Base-by-base conservation (phyloP, 1,140 invertebrate species). In the Tetramorium simillimum region DNA sequence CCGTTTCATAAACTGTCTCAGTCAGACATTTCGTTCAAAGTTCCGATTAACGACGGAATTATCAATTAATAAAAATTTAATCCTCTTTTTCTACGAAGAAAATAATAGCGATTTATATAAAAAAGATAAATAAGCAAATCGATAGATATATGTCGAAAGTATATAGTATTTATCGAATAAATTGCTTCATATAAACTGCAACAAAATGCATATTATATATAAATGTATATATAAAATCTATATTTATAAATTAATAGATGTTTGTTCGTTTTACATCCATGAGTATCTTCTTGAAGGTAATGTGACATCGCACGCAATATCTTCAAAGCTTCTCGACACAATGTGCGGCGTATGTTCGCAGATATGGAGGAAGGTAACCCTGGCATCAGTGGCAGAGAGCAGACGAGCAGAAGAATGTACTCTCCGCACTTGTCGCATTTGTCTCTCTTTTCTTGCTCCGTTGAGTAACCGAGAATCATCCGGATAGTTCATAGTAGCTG, bases 401-500 rank as follows among this genome's bases (percentile, higher is more conserved):
- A 24, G 37, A 53, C 63, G 28, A 63, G 73, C 18, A 21, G 75
- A 77, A 63, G 58, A 43, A 16, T 43, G 43, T 56, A 3, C n/a
- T 21, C 51, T 21, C 24, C 46, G 1, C 76, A 24, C 21, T 72
- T 46, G 46, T 46, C 67, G 40, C 67, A 60, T n/a, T 72, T 49
- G 43, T 67, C 62, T 82, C 24, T 58, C 18, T 21, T 56, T 81
- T 58, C 80, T 82, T 58, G 37, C 46, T 82, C 37, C 53, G 63
- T 46, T 76, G 86, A 87, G 67, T 87, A 82, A 86, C 86, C 80
- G 86, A 60, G 46, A 46, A 53, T 82, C 60, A 70, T 43, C 85
- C 65, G 76, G 86, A 84, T 88, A 89, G 76, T 82, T 86, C 76
- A 69, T 63, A 82, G 75, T 56, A 88, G 87, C 88, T 91, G 87